These are phyloP conservation scores for Hippocampus abdominalis DNA, from an alignment of 2,113 vertebrate species.

Conservation along the genomic window DNA sequence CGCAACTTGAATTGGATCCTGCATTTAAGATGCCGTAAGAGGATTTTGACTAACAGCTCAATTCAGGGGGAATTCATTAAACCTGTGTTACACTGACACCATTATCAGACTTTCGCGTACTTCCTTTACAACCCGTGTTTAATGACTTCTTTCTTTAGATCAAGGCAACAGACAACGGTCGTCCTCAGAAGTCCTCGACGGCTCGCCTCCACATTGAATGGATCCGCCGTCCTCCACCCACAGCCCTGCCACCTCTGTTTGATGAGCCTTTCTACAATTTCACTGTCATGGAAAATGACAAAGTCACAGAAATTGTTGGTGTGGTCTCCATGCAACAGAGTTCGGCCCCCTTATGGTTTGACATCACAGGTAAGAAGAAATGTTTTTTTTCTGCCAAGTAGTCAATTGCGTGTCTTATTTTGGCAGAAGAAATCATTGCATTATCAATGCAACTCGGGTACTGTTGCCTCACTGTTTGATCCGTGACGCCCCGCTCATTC, in stretches of 20 bases:
- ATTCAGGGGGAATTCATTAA: neutral
- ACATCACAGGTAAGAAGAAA: constrained; percentile 83
- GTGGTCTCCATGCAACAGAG: constrained; percentile 88
- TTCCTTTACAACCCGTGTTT: neutral
- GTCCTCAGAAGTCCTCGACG: constrained; percentile 89
- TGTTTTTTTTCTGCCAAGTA: neutral
- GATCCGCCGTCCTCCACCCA: constrained; percentile 82
- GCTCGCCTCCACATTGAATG: constrained; percentile 95
- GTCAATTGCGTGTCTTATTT: constrained; percentile 29
- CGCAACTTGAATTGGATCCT: neutral
- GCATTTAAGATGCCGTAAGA: neutral
- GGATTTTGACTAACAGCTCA: neutral
- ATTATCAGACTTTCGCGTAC: neutral
- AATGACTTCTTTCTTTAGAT: constrained; percentile 71
- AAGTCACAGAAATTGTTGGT: constrained; percentile 90
- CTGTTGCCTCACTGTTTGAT: constrained; percentile 47
- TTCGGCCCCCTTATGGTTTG: constrained; percentile 87
- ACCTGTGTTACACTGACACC: neutral
- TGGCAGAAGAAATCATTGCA: constrained; percentile 2
- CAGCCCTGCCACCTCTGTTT: constrained; percentile 73
- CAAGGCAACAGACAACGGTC: constrained; percentile 93
- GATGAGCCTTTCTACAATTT: constrained; percentile 94
- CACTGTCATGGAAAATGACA: constrained; percentile 91
- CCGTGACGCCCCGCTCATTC: constrained; percentile 41
- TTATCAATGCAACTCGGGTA: constrained; percentile 29